Base-by-base conservation (phyloP, 2,888 invertebrate species). In the Mythimna vitellina region DNA sequence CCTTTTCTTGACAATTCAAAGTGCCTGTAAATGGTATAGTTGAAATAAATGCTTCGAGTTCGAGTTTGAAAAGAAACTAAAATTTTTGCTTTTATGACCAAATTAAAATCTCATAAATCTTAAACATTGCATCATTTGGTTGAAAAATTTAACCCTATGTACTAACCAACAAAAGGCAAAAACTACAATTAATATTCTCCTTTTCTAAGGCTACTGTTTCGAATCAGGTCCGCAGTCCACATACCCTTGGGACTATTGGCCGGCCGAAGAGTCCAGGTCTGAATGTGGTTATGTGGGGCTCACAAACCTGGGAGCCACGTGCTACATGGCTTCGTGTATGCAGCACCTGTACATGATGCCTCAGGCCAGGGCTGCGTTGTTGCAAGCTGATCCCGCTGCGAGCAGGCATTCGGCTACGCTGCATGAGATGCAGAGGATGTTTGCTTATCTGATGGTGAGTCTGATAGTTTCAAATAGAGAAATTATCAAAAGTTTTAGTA, bases 311-410 rank as follows among this genome's bases (percentile, higher is more conserved):
- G 99, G 99, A 38, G 99, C 99, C 38, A 99, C 99, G 1, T 99
- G 99, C 92, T 99, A 99, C 93, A 99, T 99, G 99, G 99, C 99
- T 14, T 99, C 99, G 4, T 99, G 99, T 89, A 98, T 99, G 97
- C 99, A 99, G 92, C 99, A 99, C 93, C 95, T 99, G 80, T 99
- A 99, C 92, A 99, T 99, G 99, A 99, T 99, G 98, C 99, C 99
- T 8, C 98, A 98, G 89, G 99, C 99, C 0, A 96, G 99, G 65
- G 97, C 98, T 63, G 98, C 99, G 0, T 97, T 99, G 85, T 94
- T 99, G 70, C 97, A 97, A 9, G 98, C 98, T 0, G 98, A 98
- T 83, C 97, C 98, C 70, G 96, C 97, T 10, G 97, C 97, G 61
- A 97, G 97, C 76, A 98, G 98, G 81, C 99, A 99, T 93, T 98